Base-by-base conservation (phyloP, 2,113 vertebrate species). In the Eleginops maclovinus region DNA sequence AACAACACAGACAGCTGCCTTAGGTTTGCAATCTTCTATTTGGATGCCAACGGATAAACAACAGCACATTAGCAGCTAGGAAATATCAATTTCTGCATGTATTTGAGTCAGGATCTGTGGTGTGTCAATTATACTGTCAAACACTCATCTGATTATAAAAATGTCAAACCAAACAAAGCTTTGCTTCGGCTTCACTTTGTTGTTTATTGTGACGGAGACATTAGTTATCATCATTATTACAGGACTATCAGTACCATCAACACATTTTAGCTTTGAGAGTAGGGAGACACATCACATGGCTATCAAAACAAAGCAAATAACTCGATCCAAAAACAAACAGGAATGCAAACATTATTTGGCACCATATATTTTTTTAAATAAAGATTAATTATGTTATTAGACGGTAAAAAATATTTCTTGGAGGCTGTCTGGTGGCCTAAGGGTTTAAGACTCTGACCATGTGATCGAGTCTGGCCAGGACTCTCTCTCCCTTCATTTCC, bases 11-110 rank as follows among this genome's bases (percentile, higher is more conserved):
- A 87, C 82, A 80, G 83, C 77, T 75, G 81, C 82, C 77, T 75
- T 64, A 67, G 75, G 75, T 87, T 72, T 78, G 77, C 54, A 87
- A 85, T 86, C 79, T 82, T 81, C 80, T 40, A 31, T 22, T 46
- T 62, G 79, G 8, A 56, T 16, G 11, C 77, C 73, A 75, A 71
- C 41, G 10, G 78, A 67, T 74, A 76, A 87, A 78, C 72, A 68
- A 51, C 81, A 64, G 81, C 72, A 80, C 87, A 75, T 83, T 82
- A 86, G 59, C 60, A 84, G 77, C 68, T 53, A 58, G 72, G 69
- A 91, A 80, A 86, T 87, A 82, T 87, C 72, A 53, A 86, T 83
- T 79, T 77, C 82, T 85, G 43, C 47, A 66, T 68, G 55, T n/a
- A 24, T 83, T 77, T 60, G 74, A 85, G 70, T 75, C 64, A 16